Conservation (phyloP, 2,888 invertebrate species). For the Drosophila yooni region DNA sequence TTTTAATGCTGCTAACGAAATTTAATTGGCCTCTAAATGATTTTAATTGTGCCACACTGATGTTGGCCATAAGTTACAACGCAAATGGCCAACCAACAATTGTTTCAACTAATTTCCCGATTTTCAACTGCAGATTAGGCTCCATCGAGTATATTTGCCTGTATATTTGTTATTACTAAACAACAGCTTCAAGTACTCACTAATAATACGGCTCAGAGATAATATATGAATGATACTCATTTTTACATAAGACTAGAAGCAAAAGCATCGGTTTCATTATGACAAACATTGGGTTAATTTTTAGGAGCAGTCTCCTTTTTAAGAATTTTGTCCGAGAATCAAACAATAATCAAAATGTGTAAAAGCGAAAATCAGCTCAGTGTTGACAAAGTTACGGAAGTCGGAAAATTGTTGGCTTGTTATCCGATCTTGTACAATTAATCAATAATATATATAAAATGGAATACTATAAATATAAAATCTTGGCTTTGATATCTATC, state of each 20-base stretch:
- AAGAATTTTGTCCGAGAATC: background rate
- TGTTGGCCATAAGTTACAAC: slow-evolving; percentile 75
- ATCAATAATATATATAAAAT: background rate
- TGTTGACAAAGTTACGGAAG: background rate
- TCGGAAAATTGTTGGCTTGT: background rate
- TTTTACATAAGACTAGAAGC: background rate
- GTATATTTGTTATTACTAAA: slow-evolving; percentile 6
- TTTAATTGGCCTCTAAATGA: slow-evolving; percentile 81
- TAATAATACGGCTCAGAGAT: background rate
- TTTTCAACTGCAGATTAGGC: slow-evolving; percentile 25
- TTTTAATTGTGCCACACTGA: slow-evolving; percentile 81
- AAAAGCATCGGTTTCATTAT: background rate
- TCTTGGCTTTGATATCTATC: background rate
- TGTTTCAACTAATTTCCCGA: slow-evolving; percentile 29
- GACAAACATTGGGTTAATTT: background rate
- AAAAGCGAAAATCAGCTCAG: background rate
- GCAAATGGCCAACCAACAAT: slow-evolving; percentile 57
- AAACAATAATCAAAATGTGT: background rate
- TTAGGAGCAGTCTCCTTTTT: background rate
- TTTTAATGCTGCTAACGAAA: slow-evolving; percentile 79
- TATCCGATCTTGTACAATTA: background rate
- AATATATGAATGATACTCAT: no score
- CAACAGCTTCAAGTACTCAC: slow-evolving; percentile 15
- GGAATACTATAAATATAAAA: background rate
- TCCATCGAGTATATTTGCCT: background rate